Evolutionary conservation across 2,113 vertebrate species (phyloP).

Genomic region (Centropristis striata): DNA sequence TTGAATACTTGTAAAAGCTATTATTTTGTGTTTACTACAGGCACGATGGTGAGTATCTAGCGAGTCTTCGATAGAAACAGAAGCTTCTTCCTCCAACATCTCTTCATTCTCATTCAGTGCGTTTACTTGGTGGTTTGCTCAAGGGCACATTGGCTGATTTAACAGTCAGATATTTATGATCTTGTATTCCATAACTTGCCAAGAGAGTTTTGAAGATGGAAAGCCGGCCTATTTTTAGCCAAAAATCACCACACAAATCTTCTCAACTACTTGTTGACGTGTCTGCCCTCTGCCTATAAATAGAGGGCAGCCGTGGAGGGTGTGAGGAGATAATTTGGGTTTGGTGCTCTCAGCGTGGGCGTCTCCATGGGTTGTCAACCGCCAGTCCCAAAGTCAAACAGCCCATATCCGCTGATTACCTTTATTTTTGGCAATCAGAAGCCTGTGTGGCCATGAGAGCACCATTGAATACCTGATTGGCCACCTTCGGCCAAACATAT

Average conservation of each 20-base stretch:
- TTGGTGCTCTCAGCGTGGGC: neutral
- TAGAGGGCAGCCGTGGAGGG: neutral
- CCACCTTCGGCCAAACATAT: neutral
- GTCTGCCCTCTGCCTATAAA: constrained; percentile 19
- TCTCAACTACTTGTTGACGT: neutral
- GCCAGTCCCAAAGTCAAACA: constrained; percentile 21
- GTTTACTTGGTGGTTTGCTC: neutral
- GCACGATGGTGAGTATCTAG: neutral
- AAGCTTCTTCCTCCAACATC: neutral
- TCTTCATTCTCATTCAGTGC: neutral
- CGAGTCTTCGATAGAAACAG: neutral
- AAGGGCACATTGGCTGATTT: neutral
- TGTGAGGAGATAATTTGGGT: constrained; percentile 36
- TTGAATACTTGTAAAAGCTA: too few relatives aligned
- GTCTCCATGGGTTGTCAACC: constrained; percentile 4
- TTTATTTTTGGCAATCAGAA: constrained; percentile 8
- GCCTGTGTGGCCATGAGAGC: neutral
- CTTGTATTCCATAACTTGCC: neutral
- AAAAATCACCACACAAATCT: neutral
- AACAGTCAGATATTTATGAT: constrained; percentile 11
- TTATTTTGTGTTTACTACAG: constrained; percentile 36
- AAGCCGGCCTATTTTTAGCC: neutral
- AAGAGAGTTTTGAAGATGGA: neutral
- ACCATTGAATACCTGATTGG: constrained; percentile 22
- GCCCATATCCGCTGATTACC: constrained; percentile 2